Evolutionary conservation across 2,113 vertebrate species (phyloP), one percentile per base, ranked within the genome.

Genomic region (Vimba vimba): DNA sequence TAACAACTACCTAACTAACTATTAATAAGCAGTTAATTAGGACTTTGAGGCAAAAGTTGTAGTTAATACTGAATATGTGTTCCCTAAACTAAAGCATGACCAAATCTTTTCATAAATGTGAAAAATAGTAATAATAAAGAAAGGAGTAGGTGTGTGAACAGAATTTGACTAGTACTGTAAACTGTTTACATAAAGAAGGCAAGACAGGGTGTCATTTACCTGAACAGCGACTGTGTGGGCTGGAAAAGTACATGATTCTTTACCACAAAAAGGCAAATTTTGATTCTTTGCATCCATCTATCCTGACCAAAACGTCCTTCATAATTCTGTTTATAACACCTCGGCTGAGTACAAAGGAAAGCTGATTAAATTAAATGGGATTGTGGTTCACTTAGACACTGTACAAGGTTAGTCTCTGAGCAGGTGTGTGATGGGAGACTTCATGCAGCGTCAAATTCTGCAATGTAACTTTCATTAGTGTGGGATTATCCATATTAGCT

Each of bases 401-500:
- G 33, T 80, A 82, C 45, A 68, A 52, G 43, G 25, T 27, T 50
- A 66, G 64, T 73, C 50, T 55, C 66, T 30, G 68, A 87, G 69
- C 77, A 85, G 86, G 86, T 85, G 77, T 66, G 33, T 79, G 19
- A 76, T 85, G 86, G 74, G 73, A 85, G 74, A 74, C 55, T 21
- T 79, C 66, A 71, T 55, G 64, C 80, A 39, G 74, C 21, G 68
- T 86, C 15, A 13, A 25, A 43, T 68, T 81, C 69, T 78, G 77
- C 23, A 57, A 45, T 79, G 85, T 74, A 85, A 33, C 73, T 82
- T 75, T 62, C 82, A 83, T 87, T 83, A 62, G 45, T 17, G 25
- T 0, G 73, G 80, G 89, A 89, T 91, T 85, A 89, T 81, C 86
- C 74, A 79, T 86, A 90, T 89, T 85, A 87, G 68, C 86, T 79